Conservation (phyloP, 1,140 invertebrate genomes). For the Drosophila pseudoobscura region DNA sequence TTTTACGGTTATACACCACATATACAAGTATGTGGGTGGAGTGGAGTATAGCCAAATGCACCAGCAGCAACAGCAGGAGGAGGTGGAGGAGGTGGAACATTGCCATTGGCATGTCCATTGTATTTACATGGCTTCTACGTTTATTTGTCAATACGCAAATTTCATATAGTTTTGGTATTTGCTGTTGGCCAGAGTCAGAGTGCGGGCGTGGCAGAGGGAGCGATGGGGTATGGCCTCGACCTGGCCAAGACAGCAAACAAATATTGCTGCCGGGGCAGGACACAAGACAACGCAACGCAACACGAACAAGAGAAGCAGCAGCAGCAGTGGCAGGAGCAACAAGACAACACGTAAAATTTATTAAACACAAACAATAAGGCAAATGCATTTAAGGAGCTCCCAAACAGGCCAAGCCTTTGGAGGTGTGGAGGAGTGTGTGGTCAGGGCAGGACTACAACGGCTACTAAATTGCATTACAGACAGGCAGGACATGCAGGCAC, state of each 20-base stretch:
- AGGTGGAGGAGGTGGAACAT: slow-evolving; percentile 36
- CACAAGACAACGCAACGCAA: slow-evolving; percentile 6
- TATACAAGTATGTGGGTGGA: not conserved
- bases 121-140: slow-evolving; percentile 76
- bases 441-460: slow-evolving; percentile 57
- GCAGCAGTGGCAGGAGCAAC: slow-evolving; percentile 7
- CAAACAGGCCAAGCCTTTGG: slow-evolving; percentile 35
- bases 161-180: slow-evolving; percentile 71
- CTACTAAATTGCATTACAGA: slow-evolving; percentile 81
- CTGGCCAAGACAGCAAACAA: slow-evolving; percentile 69
- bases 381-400: slow-evolving; percentile 73
- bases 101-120: slow-evolving; percentile 78
- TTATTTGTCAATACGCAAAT: slow-evolving; percentile 82
- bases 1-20: slow-evolving; percentile 38
- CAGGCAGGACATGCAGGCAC: slow-evolving; percentile 34
- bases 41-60: slow-evolving; percentile 10
- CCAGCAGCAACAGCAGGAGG: slow-evolving; percentile 2
- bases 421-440: slow-evolving; percentile 29
- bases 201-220: slow-evolving; percentile 25
- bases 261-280: slow-evolving; percentile 67
- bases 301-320: slow-evolving; percentile 1
- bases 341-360: slow-evolving; percentile 77
- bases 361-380: slow-evolving; percentile 82
- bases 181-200: slow-evolving; percentile 2
- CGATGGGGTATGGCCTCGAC: slow-evolving; percentile 54